These are phyloP conservation scores for Zaprionus africanus DNA, from an alignment of 1,140 invertebrate species.

Conservation along the genomic window DNA sequence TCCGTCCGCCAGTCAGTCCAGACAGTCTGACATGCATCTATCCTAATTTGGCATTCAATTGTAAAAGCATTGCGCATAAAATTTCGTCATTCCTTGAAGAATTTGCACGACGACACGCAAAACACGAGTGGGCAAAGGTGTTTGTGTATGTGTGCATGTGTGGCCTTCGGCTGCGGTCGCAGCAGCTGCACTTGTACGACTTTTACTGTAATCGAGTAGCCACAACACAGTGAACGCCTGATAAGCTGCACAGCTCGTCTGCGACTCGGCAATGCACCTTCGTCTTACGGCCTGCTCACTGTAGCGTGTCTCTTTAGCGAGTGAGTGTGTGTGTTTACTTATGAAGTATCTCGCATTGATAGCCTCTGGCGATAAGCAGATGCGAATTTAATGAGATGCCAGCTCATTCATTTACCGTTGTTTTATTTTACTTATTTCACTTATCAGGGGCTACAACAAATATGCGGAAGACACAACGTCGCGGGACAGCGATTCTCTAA, in stretches of 20 bases:
- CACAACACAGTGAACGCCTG: neutral
- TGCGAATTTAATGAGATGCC: conserved; percentile 25
- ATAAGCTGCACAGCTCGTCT: neutral
- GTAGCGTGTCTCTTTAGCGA: neutral
- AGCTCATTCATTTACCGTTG: conserved; percentile 10
- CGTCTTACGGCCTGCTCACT: neutral
- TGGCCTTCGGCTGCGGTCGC: conserved; percentile 73
- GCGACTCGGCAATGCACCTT: neutral
- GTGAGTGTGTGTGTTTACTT: neutral
- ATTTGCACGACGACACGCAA: conserved; percentile 53
- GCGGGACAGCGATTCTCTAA: conserved; percentile 91
- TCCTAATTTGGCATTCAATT: conserved; percentile 77
- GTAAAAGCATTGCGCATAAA: conserved; percentile 68
- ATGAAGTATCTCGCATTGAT: conserved; percentile 1
- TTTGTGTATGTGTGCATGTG: neutral
- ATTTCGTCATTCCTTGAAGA: conserved; percentile 71
- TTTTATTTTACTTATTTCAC: conserved; percentile 2
- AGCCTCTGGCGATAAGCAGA: conserved; percentile 30
- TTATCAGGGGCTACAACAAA: conserved; percentile 88
- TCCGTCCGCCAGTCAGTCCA: neutral
- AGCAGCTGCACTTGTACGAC: conserved; percentile 70
- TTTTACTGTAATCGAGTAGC: conserved; percentile 57
- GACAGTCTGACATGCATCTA: conserved; percentile 36
- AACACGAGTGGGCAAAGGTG: conserved; percentile 1
- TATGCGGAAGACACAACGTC: conserved; percentile 89